These are phyloP conservation scores for Fukomys damarensis DNA, from an alignment of 2,113 vertebrate genomes.

Conservation along the genomic window DNA sequence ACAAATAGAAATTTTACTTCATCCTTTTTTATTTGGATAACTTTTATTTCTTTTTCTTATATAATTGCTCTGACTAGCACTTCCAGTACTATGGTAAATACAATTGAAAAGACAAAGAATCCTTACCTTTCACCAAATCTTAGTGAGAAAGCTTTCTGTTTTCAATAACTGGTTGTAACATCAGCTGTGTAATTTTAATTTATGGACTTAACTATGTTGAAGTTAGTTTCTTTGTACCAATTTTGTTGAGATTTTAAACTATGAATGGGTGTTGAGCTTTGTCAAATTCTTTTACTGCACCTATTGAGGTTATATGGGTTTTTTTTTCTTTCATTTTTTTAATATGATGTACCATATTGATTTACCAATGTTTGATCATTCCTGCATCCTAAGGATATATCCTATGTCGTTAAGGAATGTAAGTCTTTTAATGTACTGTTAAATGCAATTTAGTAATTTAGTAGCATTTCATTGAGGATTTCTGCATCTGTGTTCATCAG, in stretches of 20 bases:
- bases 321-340: not conserved
- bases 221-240: not conserved
- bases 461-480: not conserved
- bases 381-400: not conserved
- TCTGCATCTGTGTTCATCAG: not conserved
- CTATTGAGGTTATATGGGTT: not conserved
- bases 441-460: not conserved
- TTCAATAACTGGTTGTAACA: not conserved
- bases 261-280: not conserved
- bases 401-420: not conserved
- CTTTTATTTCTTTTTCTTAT: not conserved
- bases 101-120: not conserved
- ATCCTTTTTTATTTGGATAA: not conserved
- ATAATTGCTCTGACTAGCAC: not conserved
- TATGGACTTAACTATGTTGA: not conserved
- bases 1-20: not conserved
- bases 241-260: not conserved
- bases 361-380: not conserved
- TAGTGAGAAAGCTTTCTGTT: not conserved
- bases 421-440: not conserved
- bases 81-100: not conserved
- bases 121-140: not conserved
- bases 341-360: not conserved
- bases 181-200: not conserved
- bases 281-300: not conserved